Evolutionary conservation across 2,113 vertebrate genomes (phyloP), one percentile per base, ranked within the genome.

Genomic region (Dinomys branickii): DNA sequence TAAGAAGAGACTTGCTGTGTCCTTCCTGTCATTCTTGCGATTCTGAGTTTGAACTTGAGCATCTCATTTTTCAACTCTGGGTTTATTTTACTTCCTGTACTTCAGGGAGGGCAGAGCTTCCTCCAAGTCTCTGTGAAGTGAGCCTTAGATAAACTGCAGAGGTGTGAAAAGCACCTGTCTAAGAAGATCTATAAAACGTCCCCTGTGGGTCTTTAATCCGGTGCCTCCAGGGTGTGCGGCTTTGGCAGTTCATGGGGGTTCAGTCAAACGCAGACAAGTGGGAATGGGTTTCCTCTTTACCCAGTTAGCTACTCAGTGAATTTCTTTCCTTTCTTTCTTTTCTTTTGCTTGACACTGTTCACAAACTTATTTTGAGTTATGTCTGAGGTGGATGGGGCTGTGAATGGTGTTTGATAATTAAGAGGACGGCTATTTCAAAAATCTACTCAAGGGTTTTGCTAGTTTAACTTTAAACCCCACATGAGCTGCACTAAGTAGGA

Each of bases 151-250:
- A 98, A 98, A 98, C 90, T 63, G 95, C 94, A 82, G 96, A 98
- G 98, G 98, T 98, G 97, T 93, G 97, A 98, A 98, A 98, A 97
- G 98, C 96, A 97, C 98, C 97, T 97, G 97, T 97, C 98, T 90
- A 38, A 96, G 97, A 93, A 97, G 97, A 97, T 95, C 97, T 96
- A 73, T 92, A 93, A 67, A 78, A 73, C 35, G 50, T 88, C 94
- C 95, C 50, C 97, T 94, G 87, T 24, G 85, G 96, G 97, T 93
- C 98, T 98, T 95, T 98, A 95, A 97, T 98, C 96, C 26, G 33
- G 0, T 81, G 96, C 96, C 95, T 95, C 98, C 0, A 0, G 92
- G 91, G 95, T 58, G 95, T 88, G 95, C 90, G 96, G 97, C 94
- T 58, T 2, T 47, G 94, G 44, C 38, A 47, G 97, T 96, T 97